These are phyloP conservation scores for Cantharis nigra DNA, from an alignment of 2,888 invertebrate species.

Conservation along the genomic window DNA sequence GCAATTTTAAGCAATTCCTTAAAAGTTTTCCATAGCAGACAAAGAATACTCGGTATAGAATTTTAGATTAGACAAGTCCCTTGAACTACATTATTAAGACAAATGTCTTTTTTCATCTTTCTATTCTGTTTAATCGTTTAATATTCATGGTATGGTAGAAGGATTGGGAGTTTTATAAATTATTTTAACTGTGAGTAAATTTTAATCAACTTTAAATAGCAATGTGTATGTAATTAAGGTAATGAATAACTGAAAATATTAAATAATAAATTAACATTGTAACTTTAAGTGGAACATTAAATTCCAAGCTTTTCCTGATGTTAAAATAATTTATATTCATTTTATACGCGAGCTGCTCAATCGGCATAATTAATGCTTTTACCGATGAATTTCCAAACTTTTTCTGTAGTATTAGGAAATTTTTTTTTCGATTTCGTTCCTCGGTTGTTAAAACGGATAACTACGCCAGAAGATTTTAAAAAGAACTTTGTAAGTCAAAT, in stretches of 20 bases:
- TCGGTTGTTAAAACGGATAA: neutral
- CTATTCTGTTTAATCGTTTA: slow-evolving; percentile 20
- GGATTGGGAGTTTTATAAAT: slow-evolving; percentile 16
- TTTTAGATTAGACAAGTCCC: slow-evolving; percentile 18
- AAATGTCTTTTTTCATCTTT: slow-evolving; percentile 21
- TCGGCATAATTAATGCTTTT: neutral
- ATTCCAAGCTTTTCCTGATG: neutral
- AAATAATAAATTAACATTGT: neutral
- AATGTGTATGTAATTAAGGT: neutral
- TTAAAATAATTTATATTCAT: neutral
- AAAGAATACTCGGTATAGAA: slow-evolving; percentile 14
- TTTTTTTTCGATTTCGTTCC: neutral
- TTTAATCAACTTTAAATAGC: neutral
- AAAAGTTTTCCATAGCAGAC: slow-evolving; percentile 8
- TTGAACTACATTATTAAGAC: slow-evolving; percentile 23
- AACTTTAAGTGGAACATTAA: neutral
- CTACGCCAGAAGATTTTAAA: neutral
- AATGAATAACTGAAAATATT: neutral
- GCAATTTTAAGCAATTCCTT: slow-evolving; percentile 10
- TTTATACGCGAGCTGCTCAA: neutral
- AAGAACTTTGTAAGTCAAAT: neutral
- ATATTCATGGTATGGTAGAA: slow-evolving; percentile 12
- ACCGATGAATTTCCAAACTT: neutral
- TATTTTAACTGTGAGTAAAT: slow-evolving; percentile 3
- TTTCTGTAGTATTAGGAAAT: neutral